Percentiles rank a stretch among this genome's conserved stretches.
Conservation (phyloP, 2,113 vertebrate species). For the Tiliqua scincoides region DNA sequence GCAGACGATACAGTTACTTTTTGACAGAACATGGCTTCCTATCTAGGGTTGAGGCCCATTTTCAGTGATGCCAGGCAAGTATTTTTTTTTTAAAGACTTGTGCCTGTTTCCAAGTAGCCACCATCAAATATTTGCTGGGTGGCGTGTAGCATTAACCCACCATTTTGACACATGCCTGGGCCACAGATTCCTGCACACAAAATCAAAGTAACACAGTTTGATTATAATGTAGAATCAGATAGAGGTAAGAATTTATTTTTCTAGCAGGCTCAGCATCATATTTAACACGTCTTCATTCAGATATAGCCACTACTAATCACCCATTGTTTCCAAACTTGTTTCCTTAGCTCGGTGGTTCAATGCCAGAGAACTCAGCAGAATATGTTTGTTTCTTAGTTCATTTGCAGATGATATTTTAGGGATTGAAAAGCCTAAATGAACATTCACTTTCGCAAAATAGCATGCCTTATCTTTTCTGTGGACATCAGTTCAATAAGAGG, state of each 20-base stretch:
- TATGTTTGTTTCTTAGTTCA: slow-evolving; percentile 13
- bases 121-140: not conserved
- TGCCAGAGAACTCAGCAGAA: no score
- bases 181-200: not conserved
- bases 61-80: not conserved
- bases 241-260: not conserved
- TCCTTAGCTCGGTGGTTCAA: slow-evolving; percentile 9
- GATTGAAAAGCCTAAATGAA: slow-evolving; percentile 51
- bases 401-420: slow-evolving; percentile 52
- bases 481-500: slow-evolving; percentile 25
- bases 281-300: not conserved
- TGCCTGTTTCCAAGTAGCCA: not conserved
- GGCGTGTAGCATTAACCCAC: not conserved
- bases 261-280: not conserved
- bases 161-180: not conserved
- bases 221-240: not conserved
- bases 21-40: no score
- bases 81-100: not conserved
- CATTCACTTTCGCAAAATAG: slow-evolving; percentile 64
- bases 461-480: slow-evolving; percentile 50
- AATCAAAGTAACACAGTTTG: not conserved
- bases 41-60: not conserved
- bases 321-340: slow-evolving; percentile 25
- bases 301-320: slow-evolving; percentile 26
- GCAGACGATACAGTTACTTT: no score